phyloP scores from a whole-genome alignment of 1,140 invertebrate genomes.

The Yoshiicerus persimilis region DNA sequence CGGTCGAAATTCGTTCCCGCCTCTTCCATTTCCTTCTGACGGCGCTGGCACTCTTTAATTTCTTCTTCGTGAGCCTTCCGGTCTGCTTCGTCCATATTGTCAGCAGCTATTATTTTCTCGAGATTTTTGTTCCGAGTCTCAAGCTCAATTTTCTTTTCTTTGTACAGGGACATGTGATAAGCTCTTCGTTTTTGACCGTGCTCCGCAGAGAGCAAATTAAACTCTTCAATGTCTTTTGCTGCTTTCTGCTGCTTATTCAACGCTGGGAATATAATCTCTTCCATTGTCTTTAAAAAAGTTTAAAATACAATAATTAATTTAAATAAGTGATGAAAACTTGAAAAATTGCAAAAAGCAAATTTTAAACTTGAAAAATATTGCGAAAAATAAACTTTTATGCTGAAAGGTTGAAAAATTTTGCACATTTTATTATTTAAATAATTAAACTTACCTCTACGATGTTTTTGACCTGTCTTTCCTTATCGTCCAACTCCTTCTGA shows the following conservation, averaged over 20 bases:
- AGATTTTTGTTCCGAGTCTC: neutral
- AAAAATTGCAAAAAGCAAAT: no score
- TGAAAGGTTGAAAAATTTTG: no score
- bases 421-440: no score
- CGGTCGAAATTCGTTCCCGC: slow-evolving; percentile 40
- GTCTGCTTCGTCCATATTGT: neutral
- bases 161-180: slow-evolving; percentile 42
- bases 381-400: no score
- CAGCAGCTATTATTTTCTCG: neutral
- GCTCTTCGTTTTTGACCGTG: slow-evolving; percentile 52
- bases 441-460: slow-evolving; percentile 71
- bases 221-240: slow-evolving; percentile 44
- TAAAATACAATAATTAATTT: neutral
- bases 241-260: slow-evolving; percentile 35
- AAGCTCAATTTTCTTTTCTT: slow-evolving; percentile 47
- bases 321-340: neutral
- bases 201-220: slow-evolving; percentile 54
- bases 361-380: no score
- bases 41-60: slow-evolving; percentile 37
- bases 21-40: slow-evolving; percentile 46
- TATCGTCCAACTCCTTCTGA: slow-evolving; percentile 87
- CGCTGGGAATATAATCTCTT: slow-evolving; percentile 24
- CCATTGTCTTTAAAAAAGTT: neutral
- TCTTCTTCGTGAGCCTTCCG: neutral
- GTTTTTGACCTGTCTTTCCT: slow-evolving; percentile 86